Conservation (phyloP, 2,888 invertebrate genomes). For the Drosophila histrio region DNA sequence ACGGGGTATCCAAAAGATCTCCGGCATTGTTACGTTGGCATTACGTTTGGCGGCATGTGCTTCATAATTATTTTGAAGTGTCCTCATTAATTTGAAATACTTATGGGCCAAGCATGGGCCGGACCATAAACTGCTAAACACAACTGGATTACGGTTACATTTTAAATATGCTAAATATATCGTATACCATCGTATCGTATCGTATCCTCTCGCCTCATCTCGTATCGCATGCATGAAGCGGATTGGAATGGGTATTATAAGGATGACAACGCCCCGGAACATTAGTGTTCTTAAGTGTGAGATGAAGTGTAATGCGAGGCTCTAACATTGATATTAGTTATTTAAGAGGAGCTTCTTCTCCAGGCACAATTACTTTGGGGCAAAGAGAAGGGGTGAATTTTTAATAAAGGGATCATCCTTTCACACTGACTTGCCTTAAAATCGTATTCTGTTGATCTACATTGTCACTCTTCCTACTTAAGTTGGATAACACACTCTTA, state of each 20-base stretch:
- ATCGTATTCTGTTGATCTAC: too few species aligned
- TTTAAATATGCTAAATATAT: conserved; percentile 74
- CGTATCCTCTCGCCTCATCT: background rate
- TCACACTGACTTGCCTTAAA: too few species aligned
- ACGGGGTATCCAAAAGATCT: conserved; percentile 2
- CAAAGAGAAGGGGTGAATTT: background rate
- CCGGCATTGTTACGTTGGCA: background rate
- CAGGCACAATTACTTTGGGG: background rate
- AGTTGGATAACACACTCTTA: too few species aligned
- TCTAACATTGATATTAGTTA: conserved; percentile 11
- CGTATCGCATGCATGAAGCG: conserved; percentile 1
- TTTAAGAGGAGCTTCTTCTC: background rate
- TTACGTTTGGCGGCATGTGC: conserved; percentile 56
- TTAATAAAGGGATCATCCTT: background rate
- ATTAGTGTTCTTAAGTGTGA: conserved; percentile 1
- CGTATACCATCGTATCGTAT: background rate
- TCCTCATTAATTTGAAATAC: conserved; percentile 77
- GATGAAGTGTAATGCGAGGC: background rate
- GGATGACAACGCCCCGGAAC: background rate
- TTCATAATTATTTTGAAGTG: conserved; percentile 80
- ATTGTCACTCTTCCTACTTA: too few species aligned
- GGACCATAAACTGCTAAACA: conserved; percentile 65
- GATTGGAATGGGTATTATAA: conserved; percentile 14
- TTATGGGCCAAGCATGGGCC: conserved; percentile 61
- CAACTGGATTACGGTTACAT: conserved; percentile 67